phyloP scores from a whole-genome alignment of 2,113 vertebrate species.

The Acanthochromis polyacanthus region DNA sequence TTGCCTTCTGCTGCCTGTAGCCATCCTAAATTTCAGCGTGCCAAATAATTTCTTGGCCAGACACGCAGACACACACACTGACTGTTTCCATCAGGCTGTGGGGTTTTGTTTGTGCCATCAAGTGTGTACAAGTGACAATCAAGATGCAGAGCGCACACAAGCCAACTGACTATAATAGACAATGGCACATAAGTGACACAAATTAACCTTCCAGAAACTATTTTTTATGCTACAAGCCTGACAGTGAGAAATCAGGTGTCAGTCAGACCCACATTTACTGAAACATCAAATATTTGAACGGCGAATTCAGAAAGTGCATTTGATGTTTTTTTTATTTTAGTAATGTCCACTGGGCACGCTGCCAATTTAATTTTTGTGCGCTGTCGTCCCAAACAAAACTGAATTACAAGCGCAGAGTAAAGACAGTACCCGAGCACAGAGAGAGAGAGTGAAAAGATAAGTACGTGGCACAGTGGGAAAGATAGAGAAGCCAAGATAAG shows the following conservation, averaged over 20 bases:
- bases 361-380: constrained; percentile 68
- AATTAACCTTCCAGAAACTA: constrained; percentile 27
- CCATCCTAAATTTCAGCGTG: constrained; percentile 39
- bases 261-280: constrained; percentile 19
- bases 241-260: constrained; percentile 33
- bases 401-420: constrained; percentile 55
- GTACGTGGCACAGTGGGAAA: constrained; percentile 15
- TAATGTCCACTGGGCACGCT: constrained; percentile 51
- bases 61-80: background rate
- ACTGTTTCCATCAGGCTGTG: constrained; percentile 11
- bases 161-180: constrained; percentile 10
- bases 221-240: constrained; percentile 5
- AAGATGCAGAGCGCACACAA: constrained; percentile 25
- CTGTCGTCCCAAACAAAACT: constrained; percentile 62
- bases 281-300: constrained; percentile 42
- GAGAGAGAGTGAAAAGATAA: constrained; percentile 7
- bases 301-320: constrained; percentile 44
- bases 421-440: constrained; percentile 55
- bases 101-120: constrained; percentile 25
- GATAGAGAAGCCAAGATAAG: constrained; percentile 28
- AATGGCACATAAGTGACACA: constrained; percentile 12
- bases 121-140: constrained; percentile 26
- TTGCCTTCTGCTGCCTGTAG: constrained; percentile 45
- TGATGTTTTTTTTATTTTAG: constrained; percentile 50
- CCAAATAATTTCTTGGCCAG: constrained; percentile 55